Base-by-base conservation (phyloP, 2,113 vertebrate genomes). In the Probosciger aterrimus region DNA sequence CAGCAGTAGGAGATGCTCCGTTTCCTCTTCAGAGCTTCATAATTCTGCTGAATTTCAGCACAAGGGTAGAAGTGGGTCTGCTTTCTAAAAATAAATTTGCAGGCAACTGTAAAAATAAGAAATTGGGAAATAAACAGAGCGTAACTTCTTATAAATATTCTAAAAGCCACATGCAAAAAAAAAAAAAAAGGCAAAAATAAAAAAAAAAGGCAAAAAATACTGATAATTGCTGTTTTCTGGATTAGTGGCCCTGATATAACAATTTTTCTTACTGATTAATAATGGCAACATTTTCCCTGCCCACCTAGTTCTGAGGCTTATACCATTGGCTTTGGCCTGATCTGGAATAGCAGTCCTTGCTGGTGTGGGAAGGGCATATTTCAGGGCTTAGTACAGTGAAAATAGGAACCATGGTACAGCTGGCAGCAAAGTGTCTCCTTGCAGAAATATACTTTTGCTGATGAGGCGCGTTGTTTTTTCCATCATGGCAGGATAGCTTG, bases 381-480 rank as follows among this genome's bases (percentile, higher is more conserved):
- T 46, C 30, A 53, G 28, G 50, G 4, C 46, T 91, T 7, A 7
- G 27, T 30, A 4, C 1, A 4, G 24, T 10, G 68, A 30, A 37
- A 49, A 33, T 2, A 19, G 35, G 67, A 37, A 28, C 35, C 5
- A 3, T 5, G 25, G 25, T 18, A 22, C 41, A 33, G 44, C n/a
- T 25, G 12, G 23, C 23, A 49, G 64, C 41, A 10, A 46, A n/a
- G 39, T 1, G 4, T 33, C 35, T 55, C 35, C 47, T 59, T 1
- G 1, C 2, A 3, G 35, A 57, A 64, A 44, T 67, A 41, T 15
- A 5, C 52, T 47, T 53, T 30, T 39, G 50, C 39, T 9, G 2
- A 10, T 15, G 53, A n/a, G 13, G 46, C 1, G 1, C 2, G 0
- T 30, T 10, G 14, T 4, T 35, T 27, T 43, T 59, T 22, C 23